Evolutionary conservation across 2,888 invertebrate genomes (phyloP).

Genomic region (Drosophila pseudotakahashii): DNA sequence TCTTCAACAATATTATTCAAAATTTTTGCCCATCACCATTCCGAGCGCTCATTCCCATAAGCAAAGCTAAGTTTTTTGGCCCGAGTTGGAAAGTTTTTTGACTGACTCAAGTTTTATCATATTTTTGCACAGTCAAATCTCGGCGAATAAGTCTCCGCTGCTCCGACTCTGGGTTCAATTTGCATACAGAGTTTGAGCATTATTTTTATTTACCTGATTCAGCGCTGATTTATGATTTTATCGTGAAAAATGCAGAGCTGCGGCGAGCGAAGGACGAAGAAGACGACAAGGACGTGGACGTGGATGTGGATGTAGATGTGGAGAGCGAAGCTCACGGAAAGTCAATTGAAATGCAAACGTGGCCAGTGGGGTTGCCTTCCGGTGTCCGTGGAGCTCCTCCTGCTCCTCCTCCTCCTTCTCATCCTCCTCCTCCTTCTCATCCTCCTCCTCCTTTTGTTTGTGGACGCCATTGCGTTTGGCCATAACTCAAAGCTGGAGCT

Average conservation of each 20-base stretch:
- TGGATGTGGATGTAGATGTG: conserved; percentile 12
- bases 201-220: conserved; percentile 81
- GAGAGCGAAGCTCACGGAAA: conserved; percentile 40
- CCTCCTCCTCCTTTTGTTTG: conserved; percentile 42
- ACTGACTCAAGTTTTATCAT: conserved; percentile 76
- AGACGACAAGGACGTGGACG: conserved; percentile 10
- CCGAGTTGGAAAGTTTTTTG: conserved; percentile 61
- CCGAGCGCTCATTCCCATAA: conserved; percentile 16
- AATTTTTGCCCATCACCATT: conserved; percentile 4
- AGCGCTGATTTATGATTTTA: conserved; percentile 81
- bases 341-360: conserved; percentile 76
- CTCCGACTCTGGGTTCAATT: conserved; percentile 68
- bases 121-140: conserved; percentile 70
- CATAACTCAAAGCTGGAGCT: conserved; percentile 73
- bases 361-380: conserved; percentile 52
- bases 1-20: conserved; percentile 70
- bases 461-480: conserved; percentile 50
- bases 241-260: conserved; percentile 48
- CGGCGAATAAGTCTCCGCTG: conserved; percentile 53
- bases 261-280: conserved; percentile 9
- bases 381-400: not conserved
- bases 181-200: conserved; percentile 75
- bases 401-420: not conserved
- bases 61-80: conserved; percentile 55
- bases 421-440: no score